phyloP scores from a whole-genome alignment of 2,113 vertebrate species.

The Silurus glanis region DNA sequence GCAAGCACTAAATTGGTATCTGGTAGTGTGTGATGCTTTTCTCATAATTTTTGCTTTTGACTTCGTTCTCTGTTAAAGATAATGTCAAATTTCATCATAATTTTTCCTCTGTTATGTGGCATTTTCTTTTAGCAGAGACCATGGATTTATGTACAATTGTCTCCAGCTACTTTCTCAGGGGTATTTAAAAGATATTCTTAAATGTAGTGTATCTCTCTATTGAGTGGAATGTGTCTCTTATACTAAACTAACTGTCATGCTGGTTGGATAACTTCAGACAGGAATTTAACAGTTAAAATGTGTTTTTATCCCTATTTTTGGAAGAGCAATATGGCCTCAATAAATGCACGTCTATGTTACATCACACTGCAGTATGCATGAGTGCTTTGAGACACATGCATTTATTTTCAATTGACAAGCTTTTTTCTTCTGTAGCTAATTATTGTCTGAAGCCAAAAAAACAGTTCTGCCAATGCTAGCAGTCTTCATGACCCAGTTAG shows the following conservation, averaged over 20 bases:
- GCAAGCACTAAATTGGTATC: background rate
- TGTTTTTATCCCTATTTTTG: background rate
- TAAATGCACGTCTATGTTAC: background rate
- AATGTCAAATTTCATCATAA: background rate
- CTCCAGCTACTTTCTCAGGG: background rate
- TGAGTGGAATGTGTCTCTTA: background rate
- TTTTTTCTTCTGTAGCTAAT: conserved; percentile 23
- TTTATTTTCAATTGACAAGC: conserved; percentile 9
- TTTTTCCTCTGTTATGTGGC: background rate
- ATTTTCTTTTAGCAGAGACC: background rate
- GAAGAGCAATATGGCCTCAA: background rate
- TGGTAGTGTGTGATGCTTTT: background rate
- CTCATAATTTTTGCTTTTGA: background rate
- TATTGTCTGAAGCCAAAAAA: conserved; percentile 33
- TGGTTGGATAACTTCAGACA: background rate
- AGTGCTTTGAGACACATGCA: background rate
- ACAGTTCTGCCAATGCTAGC: conserved; percentile 15
- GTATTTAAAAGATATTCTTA: background rate
- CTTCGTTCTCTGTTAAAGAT: no score
- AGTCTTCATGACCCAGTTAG: conserved; percentile 28
- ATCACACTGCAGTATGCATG: background rate
- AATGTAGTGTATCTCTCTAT: background rate
- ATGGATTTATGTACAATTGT: background rate
- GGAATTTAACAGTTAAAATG: background rate
- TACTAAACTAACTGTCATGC: background rate